A percentile compares a stretch with the other conserved stretches of the same genome.
phyloP scores from a whole-genome alignment of 2,888 invertebrate species.

The Vanessa cardui region DNA sequence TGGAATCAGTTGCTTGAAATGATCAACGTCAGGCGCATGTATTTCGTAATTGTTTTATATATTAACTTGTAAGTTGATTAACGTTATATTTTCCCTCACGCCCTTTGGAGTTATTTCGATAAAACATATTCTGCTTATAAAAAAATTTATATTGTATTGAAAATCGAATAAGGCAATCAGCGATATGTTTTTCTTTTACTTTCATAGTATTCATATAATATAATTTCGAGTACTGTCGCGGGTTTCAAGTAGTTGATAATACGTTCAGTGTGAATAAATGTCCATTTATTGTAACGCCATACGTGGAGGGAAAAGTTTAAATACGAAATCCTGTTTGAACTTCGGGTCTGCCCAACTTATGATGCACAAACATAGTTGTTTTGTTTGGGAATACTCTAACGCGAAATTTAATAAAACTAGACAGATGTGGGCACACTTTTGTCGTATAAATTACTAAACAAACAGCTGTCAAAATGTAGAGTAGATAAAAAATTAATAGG shows the following conservation, averaged over 20 bases:
- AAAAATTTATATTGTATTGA: too few relatives aligned
- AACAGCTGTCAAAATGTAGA: background rate
- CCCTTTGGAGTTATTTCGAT: too few relatives aligned
- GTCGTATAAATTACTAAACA: conserved; percentile 6
- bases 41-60: too few relatives aligned
- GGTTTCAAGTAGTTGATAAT: conserved; percentile 12
- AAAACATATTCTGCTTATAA: too few relatives aligned
- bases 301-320: conserved; percentile 44
- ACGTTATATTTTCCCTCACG: too few relatives aligned
- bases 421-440: conserved; percentile 12
- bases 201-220: too few relatives aligned
- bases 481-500: background rate
- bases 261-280: conserved; percentile 48
- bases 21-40: too few relatives aligned
- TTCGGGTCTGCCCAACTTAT: conserved; percentile 40
- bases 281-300: conserved; percentile 45
- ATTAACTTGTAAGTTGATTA: too few relatives aligned
- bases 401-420: conserved; percentile 30
- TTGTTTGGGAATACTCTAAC: conserved; percentile 28
- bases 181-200: background rate
- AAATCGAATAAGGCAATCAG: too few relatives aligned
- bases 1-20: too few relatives aligned
- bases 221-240: background rate
- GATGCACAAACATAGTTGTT: conserved; percentile 38
- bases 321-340: conserved; percentile 45